A percentile compares a stretch with the other conserved stretches of the same genome.
Conservation (phyloP, 2,888 invertebrate genomes). For the Melitaea athalia region DNA sequence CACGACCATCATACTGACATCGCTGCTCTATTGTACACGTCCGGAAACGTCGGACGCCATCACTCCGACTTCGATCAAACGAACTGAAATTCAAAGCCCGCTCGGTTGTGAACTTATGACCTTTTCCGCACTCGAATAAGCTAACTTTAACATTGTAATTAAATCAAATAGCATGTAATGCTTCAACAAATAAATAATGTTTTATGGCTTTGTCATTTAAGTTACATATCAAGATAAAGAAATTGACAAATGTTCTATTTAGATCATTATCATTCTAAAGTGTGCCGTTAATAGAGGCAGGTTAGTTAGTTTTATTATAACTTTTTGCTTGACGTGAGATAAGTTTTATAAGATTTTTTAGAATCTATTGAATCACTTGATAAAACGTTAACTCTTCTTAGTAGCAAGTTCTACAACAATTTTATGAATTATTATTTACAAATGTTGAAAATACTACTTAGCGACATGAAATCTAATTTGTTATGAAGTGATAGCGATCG, state of each 20-base stretch:
- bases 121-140: conserved; percentile 21
- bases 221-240: background rate
- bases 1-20: conserved; percentile 47
- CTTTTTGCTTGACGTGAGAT: background rate
- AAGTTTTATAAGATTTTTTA: background rate
- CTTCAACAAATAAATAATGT: background rate
- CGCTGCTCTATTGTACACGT: conserved; percentile 53
- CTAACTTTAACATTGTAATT: conserved; percentile 6
- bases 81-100: conserved; percentile 33
- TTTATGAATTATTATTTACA: too few species aligned
- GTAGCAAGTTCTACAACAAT: too few species aligned
- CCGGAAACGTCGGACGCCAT: conserved; percentile 51
- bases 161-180: conserved; percentile 4
- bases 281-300: background rate
- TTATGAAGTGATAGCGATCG: background rate
- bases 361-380: background rate
- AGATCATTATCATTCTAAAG: background rate
- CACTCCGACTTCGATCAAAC: conserved; percentile 42
- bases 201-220: background rate
- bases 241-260: background rate
- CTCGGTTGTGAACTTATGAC: conserved; percentile 32
- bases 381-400: too few species aligned
- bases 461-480: background rate
- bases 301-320: conserved; percentile 7
- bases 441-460: background rate